These are phyloP conservation scores for Calyptommatus sinebrachiatus DNA, from an alignment of 2,113 vertebrate species.

Conservation along the genomic window DNA sequence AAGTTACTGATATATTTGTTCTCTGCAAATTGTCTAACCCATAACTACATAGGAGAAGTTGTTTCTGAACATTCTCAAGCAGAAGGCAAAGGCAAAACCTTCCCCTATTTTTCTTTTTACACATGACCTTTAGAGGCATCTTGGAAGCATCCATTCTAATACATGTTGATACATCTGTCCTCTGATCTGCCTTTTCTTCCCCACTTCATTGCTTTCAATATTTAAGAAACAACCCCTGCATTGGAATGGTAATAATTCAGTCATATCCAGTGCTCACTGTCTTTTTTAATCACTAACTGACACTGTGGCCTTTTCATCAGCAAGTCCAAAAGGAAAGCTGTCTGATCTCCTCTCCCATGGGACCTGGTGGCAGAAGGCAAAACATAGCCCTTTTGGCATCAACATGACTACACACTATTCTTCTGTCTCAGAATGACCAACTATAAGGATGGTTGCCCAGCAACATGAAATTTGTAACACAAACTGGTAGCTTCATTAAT, in stretches of 20 bases:
- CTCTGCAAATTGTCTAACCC: too few relatives aligned
- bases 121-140: too few relatives aligned
- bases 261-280: neutral
- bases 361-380: constrained; percentile 33
- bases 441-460: constrained; percentile 57
- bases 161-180: neutral
- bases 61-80: too few relatives aligned
- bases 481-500: constrained; percentile 64
- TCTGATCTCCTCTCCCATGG: constrained; percentile 36
- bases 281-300: neutral
- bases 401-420: constrained; percentile 39
- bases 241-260: neutral
- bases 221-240: neutral
- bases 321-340: constrained; percentile 2
- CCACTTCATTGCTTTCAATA: neutral
- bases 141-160: too few relatives aligned
- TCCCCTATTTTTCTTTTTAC: neutral
- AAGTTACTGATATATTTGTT: too few relatives aligned
- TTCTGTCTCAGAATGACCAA: constrained; percentile 37
- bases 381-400: constrained; percentile 40
- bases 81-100: neutral
- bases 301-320: constrained; percentile 6
- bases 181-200: too few relatives aligned
- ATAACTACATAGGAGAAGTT: neutral
- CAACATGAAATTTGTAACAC: constrained; percentile 53